Evolutionary conservation across 1,140 invertebrate genomes (phyloP), one percentile per base, ranked within the genome.

Genomic region (Pogonus chalceus): DNA sequence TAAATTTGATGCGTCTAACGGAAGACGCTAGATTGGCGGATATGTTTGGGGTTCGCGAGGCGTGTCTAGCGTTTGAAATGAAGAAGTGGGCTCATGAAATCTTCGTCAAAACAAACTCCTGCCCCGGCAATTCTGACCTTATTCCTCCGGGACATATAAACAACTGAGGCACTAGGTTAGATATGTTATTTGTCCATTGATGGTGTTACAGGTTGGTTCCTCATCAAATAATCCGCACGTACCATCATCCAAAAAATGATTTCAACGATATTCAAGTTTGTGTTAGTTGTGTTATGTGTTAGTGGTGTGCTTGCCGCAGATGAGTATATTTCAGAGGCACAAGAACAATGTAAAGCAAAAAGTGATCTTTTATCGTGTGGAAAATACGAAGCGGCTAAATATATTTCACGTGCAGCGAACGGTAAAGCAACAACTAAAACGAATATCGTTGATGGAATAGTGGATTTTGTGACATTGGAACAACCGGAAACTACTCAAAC

Each of bases 391-490:
- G 18, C 18, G 7, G 9, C 18, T 4, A 43, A 43, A 16, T 43
- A 43, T 43, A 43, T 43, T 43, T 43, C 37, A 16, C 7, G 18
- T 7, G 18, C 9, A 18, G 18, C 18, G 3, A 43, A 7, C 9
- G 14, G 14, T 14, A 18, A 16, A 4, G 37, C 7, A 12, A 7
- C 37, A 18, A 43, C 37, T 4, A 43, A 43, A 18, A n/a, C 35
- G 14, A 47, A 20, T 14, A 2, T 23, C 16, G 2, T 50, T 22
- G 49, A 23, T 43, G 49, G 53, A 21, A 20, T 43, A 3, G 53
- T 55, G 22, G 20, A 46, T 20, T 39, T 55, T 10, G 53, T 55
- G 23, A 55, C 48, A n/a, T 22, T 51, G 7, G 49, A 35, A n/a
- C 12, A 35, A 48, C 20, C 31, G 47, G 47, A 51, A 14, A 26